These are phyloP conservation scores for Bostrychus sinensis DNA, from an alignment of 2,113 vertebrate species.

Conservation along the genomic window DNA sequence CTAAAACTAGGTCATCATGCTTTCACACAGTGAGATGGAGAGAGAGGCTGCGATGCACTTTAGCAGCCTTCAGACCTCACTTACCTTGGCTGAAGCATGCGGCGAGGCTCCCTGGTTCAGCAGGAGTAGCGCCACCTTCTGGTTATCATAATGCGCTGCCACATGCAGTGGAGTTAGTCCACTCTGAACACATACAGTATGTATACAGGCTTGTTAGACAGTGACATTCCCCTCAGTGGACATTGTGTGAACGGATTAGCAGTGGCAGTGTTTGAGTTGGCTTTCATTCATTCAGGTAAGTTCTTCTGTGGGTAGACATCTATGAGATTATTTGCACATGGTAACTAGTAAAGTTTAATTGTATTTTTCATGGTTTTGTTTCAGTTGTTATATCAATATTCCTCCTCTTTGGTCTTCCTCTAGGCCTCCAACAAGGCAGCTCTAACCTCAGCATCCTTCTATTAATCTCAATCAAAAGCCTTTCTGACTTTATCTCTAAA, in stretches of 20 bases:
- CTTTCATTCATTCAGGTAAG: not conserved
- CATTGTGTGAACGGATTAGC: not conserved
- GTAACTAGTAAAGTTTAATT: no score
- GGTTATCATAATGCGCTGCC: slow-evolving; percentile 98
- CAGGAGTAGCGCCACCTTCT: slow-evolving; percentile 97
- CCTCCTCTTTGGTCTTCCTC: not conserved
- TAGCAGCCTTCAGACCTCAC: not conserved
- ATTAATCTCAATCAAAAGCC: no score
- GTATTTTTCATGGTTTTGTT: no score
- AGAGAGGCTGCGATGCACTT: slow-evolving; percentile 30
- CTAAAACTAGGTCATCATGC: slow-evolving; percentile 64
- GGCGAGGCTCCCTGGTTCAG: slow-evolving; percentile 98
- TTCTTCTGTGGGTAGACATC: not conserved
- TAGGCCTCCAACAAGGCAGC: not conserved
- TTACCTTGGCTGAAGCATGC: slow-evolving; percentile 95
- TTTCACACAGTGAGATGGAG: slow-evolving; percentile 33
- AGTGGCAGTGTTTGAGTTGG: not conserved
- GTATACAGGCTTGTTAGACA: slow-evolving; percentile 38
- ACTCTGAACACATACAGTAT: slow-evolving; percentile 84
- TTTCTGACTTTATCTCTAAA: no score
- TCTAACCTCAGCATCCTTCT: not conserved
- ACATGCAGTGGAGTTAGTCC: slow-evolving; percentile 99
- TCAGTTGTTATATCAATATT: no score
- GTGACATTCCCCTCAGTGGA: slow-evolving; percentile 3
- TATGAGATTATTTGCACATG: no score